Base-by-base conservation (phyloP, 2,797 vertebrate species). In the Gallinago solitaria region DNA sequence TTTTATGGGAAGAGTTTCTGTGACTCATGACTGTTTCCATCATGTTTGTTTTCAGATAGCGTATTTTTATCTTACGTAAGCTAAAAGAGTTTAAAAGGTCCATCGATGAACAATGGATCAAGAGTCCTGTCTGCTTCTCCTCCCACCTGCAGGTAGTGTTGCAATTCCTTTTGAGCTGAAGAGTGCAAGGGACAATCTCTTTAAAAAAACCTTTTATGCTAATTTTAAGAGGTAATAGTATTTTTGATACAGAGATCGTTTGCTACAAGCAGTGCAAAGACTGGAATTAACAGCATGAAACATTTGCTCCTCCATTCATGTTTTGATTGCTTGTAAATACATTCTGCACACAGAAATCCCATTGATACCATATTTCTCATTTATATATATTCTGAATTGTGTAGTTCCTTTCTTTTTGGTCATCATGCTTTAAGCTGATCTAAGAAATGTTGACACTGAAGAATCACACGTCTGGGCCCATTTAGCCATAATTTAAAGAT, bases 1-100 rank as follows among this genome's bases (percentile, higher is more conserved):
- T 83, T 89, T 90, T 65, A n/a, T 95, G 80, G 65, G 92, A 81
- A 74, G 79, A 88, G 57, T 95, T 91, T 83, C 60, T 89, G 11
- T 84, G 63, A 15, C 53, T 88, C 53, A 12, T n/a, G 59, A 50
- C 77, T 67, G 35, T 89, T 96, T 84, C 51, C 78, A 87, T 90
- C 65, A 1, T 69, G 53, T 93, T 96, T 92, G 27, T 96, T 96
- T 92, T 90, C 87, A 83, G 45, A 95, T 18, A 57, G 43, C 1
- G 0, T 75, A 43, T 50, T 88, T 87, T 96, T 93, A 56, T 91
- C 57, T 85, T 83, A 54, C 93, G 61, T 83, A 87, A 90, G 96
- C 82, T 32, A 56, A 47, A 89, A 56, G 65, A 77, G 39, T 86
- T 91, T 87, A 83, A 71, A 39, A 84, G 48, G 84, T 83, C 78